Conservation (phyloP, 2,888 invertebrate genomes). For the Isotomurus palustris region DNA sequence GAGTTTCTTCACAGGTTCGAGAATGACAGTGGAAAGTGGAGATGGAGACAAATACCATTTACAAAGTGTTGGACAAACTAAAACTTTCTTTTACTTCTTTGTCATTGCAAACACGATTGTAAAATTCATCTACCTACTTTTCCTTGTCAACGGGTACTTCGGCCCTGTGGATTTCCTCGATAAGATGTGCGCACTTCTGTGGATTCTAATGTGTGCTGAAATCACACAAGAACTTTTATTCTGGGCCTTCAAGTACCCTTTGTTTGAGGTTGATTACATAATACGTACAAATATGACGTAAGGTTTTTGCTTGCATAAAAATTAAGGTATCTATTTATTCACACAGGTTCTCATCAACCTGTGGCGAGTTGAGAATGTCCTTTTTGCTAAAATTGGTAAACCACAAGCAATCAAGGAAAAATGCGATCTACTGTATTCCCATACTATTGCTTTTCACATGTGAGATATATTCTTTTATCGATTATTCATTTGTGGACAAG, state of each 20-base stretch:
- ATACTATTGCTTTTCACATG: constrained; percentile 15
- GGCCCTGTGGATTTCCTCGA: constrained; percentile 19
- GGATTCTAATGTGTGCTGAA: constrained; percentile 20
- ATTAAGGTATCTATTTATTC: neutral
- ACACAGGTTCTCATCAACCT: constrained; percentile 3
- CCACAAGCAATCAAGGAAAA: constrained; percentile 2
- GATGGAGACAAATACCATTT: constrained; percentile 1
- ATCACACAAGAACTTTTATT: constrained; percentile 14
- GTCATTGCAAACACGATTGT: constrained; percentile 7
- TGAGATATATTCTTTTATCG: neutral
- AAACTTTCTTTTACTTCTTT: constrained; percentile 9
- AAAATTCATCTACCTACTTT: constrained; percentile 13
- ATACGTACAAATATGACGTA: too few species aligned
- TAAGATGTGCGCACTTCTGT: constrained; percentile 13
- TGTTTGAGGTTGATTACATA: constrained; percentile 14
- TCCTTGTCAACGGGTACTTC: constrained; percentile 9
- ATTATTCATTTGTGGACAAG: too few species aligned
- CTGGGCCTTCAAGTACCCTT: constrained; percentile 8
- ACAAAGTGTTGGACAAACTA: neutral
- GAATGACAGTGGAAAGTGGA: neutral
- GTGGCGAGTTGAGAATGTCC: constrained; percentile 16
- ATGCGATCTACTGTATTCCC: neutral
- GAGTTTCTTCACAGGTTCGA: constrained; percentile 9
- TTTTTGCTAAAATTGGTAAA: constrained; percentile 10
- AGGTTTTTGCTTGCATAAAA: too few species aligned